Evolutionary conservation across 2,113 vertebrate species (phyloP), one percentile per base, ranked within the genome.

Genomic region (Aldabrachelys gigantea): DNA sequence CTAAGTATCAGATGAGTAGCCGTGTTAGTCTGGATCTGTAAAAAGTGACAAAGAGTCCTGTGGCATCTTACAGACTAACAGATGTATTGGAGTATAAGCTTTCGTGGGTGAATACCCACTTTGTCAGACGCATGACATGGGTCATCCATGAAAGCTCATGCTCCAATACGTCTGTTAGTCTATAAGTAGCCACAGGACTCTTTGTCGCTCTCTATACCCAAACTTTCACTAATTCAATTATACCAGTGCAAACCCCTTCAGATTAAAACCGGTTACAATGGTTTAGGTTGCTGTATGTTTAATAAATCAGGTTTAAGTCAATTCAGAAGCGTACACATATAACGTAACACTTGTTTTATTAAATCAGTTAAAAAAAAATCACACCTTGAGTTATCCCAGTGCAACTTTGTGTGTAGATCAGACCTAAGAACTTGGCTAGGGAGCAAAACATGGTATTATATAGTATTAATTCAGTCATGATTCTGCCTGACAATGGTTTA

Each of bases 281-380:
- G 41, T 25, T 76, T 76, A 44, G 72, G 6, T 44, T 47, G 72
- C 72, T 89, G 0, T 54, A 65, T 12, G 3, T 65, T 83, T 50
- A 57, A 27, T 81, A 93, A 10, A 44, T 53, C 72, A 80, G 91
- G 53, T 59, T 56, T 50, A 83, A 89, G 52, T 53, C 29, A 22
- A 79, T 4, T 50, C 57, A 86, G 79, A 62, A 38, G 80, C 82
- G 82, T 4, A 1, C 0, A 3, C 2, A 3, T 22, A 81, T 19
- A 88, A 86, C 83, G 78, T 72, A n/a, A 5, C 4, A 53, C n/a
- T 29, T 24, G 3, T 54, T 94, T 82, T 89, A 59, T 52, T 91
- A 93, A 93, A 94, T 27, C 88, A 90, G 35, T 57, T 91, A 85
- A 76, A 88, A 88, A 88, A 69, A 87, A 49, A 52, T 89, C 47